Evolutionary conservation across 2,888 invertebrate genomes (phyloP), one percentile per base, ranked within the genome.

Genomic region (Orthosia cruda): DNA sequence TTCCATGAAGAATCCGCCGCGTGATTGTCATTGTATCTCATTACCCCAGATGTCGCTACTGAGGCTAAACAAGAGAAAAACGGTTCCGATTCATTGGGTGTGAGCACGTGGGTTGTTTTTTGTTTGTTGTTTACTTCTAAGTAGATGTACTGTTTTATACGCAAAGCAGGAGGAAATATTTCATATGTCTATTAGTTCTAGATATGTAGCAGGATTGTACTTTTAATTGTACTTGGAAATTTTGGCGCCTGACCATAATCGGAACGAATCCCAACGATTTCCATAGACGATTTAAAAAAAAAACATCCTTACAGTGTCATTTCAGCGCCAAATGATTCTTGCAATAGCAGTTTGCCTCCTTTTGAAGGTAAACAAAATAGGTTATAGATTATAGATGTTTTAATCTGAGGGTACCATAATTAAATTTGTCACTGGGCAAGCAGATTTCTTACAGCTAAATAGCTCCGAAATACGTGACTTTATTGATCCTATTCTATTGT

Each of bases 31-130:
- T 67, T 74, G 84, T 59, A 64, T 83, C 69, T 84, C 62, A 76
- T 84, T 81, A 74, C 23, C 20, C 71, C 59, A 83, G 81, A 83
- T 84, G 83, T 72, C 76, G 75, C 59, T 49, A 80, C 69, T 75
- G 74, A 40, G 1, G 63, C 70, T 49, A 59, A 75, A 74, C 64
- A 55, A 67, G 32, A 62, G 54, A 78, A 83, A 83, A 81, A 79
- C 40, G 15, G 74, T 82, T 80, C 84, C 68, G 62, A 5, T 52
- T 52, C 54, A 71, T 65, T 61, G 74, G 16, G 7, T 12, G 3
- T 9, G 11, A 62, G 69, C 84, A 80, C 74, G 84, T 84, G 71
- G 67, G 32, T 71, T 4, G 16, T 57, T 71, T 70, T 83, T 78
- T 72, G 52, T 69, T 67, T 23, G 20, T 77, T 74, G 57, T 83